phyloP scores from a whole-genome alignment of 2,113 vertebrate species.

The Donacobius atricapilla region DNA sequence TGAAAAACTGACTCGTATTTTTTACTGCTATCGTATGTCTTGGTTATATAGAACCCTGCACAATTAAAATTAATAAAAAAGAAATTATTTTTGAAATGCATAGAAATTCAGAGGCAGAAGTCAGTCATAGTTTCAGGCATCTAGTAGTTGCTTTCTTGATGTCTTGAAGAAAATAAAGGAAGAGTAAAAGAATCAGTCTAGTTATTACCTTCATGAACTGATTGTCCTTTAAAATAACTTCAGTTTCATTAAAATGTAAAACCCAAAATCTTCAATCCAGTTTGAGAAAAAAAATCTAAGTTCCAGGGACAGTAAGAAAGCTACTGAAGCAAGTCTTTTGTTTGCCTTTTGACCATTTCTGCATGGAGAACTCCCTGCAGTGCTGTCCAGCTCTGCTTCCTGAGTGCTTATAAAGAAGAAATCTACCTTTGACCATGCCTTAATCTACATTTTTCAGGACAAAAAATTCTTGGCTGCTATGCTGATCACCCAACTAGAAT shows the following conservation, averaged over 20 bases:
- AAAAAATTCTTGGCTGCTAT: background rate
- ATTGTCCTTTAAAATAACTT: background rate
- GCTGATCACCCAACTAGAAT: background rate
- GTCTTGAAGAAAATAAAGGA: background rate
- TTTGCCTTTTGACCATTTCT: background rate
- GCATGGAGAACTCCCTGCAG: background rate
- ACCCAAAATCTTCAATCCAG: background rate
- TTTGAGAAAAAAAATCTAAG: background rate
- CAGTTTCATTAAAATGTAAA: background rate
- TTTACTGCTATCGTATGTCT: background rate
- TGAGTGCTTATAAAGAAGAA: background rate
- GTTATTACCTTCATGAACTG: background rate
- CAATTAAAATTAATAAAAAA: background rate
- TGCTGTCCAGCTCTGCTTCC: background rate
- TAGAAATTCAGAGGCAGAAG: background rate
- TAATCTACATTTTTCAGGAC: conserved; percentile 7
- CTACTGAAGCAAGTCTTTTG: background rate
- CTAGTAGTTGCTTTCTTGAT: background rate
- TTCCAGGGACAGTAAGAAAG: background rate
- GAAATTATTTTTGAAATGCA: background rate
- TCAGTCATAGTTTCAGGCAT: background rate
- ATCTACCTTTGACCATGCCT: background rate
- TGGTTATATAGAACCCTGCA: background rate
- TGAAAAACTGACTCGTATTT: background rate
- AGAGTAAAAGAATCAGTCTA: background rate